These are phyloP conservation scores for Protaetia brevitarsis DNA, from an alignment of 1,140 invertebrate genomes.

Conservation along the genomic window DNA sequence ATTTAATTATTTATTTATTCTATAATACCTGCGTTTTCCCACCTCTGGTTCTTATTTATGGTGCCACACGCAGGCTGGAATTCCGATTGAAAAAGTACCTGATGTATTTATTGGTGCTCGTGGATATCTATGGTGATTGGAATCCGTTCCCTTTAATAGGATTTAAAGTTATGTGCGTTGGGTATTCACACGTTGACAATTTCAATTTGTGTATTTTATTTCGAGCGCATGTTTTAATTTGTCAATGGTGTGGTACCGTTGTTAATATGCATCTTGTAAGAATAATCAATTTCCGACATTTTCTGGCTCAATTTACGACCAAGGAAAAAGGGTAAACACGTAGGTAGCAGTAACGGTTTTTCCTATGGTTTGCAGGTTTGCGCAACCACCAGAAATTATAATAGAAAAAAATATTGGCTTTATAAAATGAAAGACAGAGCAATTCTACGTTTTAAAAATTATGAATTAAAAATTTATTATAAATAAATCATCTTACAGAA, in stretches of 20 bases:
- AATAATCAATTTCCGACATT: background rate
- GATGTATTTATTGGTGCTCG: conserved; percentile 44
- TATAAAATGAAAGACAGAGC: too few species aligned
- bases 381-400: too few species aligned
- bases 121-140: conserved; percentile 48
- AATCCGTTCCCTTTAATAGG: conserved; percentile 33
- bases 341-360: too few species aligned
- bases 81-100: conserved; percentile 45
- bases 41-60: conserved; percentile 48
- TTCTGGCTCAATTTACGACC: background rate
- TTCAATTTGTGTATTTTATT: conserved; percentile 24
- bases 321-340: background rate
- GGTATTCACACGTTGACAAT: conserved; percentile 25
- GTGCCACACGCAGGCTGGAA: conserved; percentile 46
- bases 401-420: too few species aligned
- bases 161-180: conserved; percentile 26
- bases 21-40: conserved; percentile 50
- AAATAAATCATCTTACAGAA: too few species aligned
- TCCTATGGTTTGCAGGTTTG: too few species aligned
- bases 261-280: background rate
- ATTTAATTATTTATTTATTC: conserved; percentile 52
- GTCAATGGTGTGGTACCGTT: background rate
- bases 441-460: too few species aligned
- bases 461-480: too few species aligned
- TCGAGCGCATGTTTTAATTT: conserved; percentile 4